These are phyloP conservation scores for Vulpes lagopus DNA, from an alignment of 2,113 vertebrate species.

Conservation along the genomic window DNA sequence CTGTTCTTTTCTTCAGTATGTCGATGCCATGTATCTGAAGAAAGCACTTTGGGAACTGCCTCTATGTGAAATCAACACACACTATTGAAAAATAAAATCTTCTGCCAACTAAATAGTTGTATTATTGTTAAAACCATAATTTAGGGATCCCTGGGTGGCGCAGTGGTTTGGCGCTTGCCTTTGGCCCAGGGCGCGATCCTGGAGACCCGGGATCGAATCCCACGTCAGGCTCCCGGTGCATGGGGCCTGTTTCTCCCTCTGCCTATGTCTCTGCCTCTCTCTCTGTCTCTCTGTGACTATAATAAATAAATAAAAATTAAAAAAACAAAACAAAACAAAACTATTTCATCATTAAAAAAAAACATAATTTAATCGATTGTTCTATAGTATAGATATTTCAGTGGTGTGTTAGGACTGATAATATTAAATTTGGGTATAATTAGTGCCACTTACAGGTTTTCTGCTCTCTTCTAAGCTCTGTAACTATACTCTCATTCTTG, in stretches of 20 bases:
- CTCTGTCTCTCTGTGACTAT: too few relatives aligned
- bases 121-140: not conserved
- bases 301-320: too few relatives aligned
- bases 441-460: not conserved
- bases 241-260: too few relatives aligned
- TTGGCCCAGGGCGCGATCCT: too few relatives aligned
- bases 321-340: too few relatives aligned
- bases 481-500: not conserved
- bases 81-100: not conserved
- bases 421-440: not conserved
- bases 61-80: not conserved
- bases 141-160: not conserved
- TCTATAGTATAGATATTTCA: not conserved
- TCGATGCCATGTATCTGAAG: slow-evolving; percentile 24
- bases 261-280: too few relatives aligned
- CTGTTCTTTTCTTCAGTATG: not conserved
- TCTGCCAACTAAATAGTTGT: not conserved
- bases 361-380: not conserved
- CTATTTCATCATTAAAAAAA: not conserved
- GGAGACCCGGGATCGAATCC: too few relatives aligned
- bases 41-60: slow-evolving; percentile 29
- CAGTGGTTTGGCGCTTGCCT: too few relatives aligned
- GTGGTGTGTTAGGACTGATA: not conserved
- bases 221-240: too few relatives aligned
- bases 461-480: not conserved